A percentile compares a stretch with the other conserved stretches of the same genome.
These are phyloP conservation scores for Coremacera marginata DNA, from an alignment of 2,888 invertebrate genomes.

Conservation along the genomic window DNA sequence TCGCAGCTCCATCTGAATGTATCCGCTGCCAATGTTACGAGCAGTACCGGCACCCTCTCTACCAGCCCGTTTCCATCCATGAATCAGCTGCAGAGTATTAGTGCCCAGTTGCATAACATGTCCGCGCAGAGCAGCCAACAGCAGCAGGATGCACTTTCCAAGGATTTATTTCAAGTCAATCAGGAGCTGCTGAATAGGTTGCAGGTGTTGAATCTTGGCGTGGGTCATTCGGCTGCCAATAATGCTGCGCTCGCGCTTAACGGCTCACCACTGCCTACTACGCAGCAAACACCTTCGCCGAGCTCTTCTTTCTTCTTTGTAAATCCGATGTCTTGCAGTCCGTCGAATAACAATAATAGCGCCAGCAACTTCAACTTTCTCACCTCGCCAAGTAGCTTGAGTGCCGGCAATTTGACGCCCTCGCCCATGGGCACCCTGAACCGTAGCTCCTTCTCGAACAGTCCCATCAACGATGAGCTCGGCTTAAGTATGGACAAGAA, in stretches of 20 bases:
- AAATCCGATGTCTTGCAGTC: conserved; percentile 67
- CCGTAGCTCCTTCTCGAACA: conserved; percentile 66
- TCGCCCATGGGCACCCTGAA: conserved; percentile 67
- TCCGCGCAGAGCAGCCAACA: conserved; percentile 51
- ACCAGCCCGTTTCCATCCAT: conserved; percentile 64
- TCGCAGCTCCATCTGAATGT: conserved; percentile 59
- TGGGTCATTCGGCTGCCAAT: conserved; percentile 46
- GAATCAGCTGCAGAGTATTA: conserved; percentile 65
- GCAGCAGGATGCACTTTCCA: conserved; percentile 66
- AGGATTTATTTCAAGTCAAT: conserved; percentile 68
- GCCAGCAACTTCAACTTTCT: conserved; percentile 63
- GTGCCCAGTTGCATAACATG: conserved; percentile 64
- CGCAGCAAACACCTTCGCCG: conserved; percentile 61
- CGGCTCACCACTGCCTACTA: conserved; percentile 46
- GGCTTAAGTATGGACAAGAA: conserved; percentile 67
- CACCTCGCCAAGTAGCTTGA: conserved; percentile 55
- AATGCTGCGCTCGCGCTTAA: conserved; percentile 48
- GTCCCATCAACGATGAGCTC: conserved; percentile 59
- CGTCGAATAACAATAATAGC: conserved; percentile 58
- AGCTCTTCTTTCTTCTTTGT: conserved; percentile 68
- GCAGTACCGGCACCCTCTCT: conserved; percentile 54
- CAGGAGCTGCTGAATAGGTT: conserved; percentile 68
- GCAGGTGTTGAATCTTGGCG: conserved; percentile 66
- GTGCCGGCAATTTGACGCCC: conserved; percentile 61
- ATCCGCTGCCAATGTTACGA: conserved; percentile 35